Evolutionary conservation across 1,140 invertebrate genomes (phyloP).

Genomic region (Drosophila nebulosa): DNA sequence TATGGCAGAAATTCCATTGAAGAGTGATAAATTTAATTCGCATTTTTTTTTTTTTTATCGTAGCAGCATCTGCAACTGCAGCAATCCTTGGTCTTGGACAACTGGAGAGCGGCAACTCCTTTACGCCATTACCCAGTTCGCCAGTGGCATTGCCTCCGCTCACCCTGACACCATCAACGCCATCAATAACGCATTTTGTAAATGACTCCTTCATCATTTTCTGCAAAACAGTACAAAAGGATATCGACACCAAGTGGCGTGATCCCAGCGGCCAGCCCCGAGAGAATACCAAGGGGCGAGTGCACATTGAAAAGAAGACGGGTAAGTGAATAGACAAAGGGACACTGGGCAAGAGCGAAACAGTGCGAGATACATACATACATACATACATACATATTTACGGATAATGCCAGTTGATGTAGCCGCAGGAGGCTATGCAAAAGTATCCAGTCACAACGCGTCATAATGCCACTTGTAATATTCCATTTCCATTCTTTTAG

Average conservation of each 20-base stretch:
- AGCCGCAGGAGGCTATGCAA: not conserved
- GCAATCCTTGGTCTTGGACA: constrained; percentile 57
- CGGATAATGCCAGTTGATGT: constrained; percentile 1
- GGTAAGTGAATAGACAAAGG: constrained; percentile 43
- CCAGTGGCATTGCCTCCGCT: constrained; percentile 29
- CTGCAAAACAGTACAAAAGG: constrained; percentile 77
- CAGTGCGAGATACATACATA: no score
- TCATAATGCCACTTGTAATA: constrained; percentile 4
- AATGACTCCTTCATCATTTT: constrained; percentile 80
- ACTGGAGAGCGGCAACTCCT: constrained; percentile 26
- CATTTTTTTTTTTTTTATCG: constrained; percentile 13
- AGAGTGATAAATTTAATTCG: constrained; percentile 62
- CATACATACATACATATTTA: no score
- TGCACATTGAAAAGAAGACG: constrained; percentile 76
- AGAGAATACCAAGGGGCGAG: constrained; percentile 75
- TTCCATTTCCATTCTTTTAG: constrained; percentile 27
- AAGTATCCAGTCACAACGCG: constrained; percentile 16
- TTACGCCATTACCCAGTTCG: not conserved
- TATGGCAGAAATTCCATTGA: not conserved
- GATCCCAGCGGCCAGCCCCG: constrained; percentile 67
- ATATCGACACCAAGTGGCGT: constrained; percentile 76
- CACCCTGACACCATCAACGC: constrained; percentile 62
- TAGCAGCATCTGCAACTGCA: constrained; percentile 24
- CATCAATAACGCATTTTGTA: constrained; percentile 80
- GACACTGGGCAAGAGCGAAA: not conserved